Percentiles rank a stretch among this genome's conserved stretches.
phyloP scores from a whole-genome alignment of 2,888 invertebrate genomes.

The Scaptomyza cyrtandrae region DNA sequence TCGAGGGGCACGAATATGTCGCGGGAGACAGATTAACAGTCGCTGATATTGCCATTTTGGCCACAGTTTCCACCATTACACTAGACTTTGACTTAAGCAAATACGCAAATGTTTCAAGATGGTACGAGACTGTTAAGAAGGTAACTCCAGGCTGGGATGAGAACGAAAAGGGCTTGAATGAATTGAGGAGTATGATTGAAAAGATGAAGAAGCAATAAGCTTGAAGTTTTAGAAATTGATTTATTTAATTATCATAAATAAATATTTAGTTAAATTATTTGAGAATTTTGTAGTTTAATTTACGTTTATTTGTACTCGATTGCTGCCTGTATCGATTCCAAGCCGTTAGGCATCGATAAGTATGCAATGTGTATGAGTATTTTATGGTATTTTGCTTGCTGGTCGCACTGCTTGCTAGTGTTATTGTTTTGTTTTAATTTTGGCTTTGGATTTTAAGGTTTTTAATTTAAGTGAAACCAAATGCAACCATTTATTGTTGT shows the following conservation, averaged over 20 bases:
- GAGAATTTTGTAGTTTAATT: neutral
- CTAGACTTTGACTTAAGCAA: conserved; percentile 88
- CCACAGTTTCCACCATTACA: conserved; percentile 89
- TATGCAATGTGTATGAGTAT: conserved; percentile 2
- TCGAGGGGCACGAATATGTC: conserved; percentile 88
- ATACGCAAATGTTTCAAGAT: conserved; percentile 88
- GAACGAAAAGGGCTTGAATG: conserved; percentile 86
- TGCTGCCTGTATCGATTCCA: neutral
- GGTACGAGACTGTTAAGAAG: conserved; percentile 86
- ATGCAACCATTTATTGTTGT: conserved; percentile 87
- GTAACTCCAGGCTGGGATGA: conserved; percentile 87
- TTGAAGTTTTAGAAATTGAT: neutral
- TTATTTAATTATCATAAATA: neutral
- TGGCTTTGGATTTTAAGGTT: conserved; percentile 23
- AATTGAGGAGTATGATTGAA: conserved; percentile 83
- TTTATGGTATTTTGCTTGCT: conserved; percentile 12
- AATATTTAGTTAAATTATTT: neutral
- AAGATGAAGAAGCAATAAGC: neutral
- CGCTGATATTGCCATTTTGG: conserved; percentile 90
- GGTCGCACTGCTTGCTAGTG: conserved; percentile 39
- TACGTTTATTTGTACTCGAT: neutral
- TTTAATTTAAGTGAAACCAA: conserved; percentile 37
- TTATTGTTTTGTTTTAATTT: conserved; percentile 58
- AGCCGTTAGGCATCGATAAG: neutral
- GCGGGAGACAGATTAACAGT: conserved; percentile 91